Evolutionary conservation across 2,797 vertebrate genomes (phyloP), one percentile per base, ranked within the genome.

Genomic region (Chloroceryle amazona): DNA sequence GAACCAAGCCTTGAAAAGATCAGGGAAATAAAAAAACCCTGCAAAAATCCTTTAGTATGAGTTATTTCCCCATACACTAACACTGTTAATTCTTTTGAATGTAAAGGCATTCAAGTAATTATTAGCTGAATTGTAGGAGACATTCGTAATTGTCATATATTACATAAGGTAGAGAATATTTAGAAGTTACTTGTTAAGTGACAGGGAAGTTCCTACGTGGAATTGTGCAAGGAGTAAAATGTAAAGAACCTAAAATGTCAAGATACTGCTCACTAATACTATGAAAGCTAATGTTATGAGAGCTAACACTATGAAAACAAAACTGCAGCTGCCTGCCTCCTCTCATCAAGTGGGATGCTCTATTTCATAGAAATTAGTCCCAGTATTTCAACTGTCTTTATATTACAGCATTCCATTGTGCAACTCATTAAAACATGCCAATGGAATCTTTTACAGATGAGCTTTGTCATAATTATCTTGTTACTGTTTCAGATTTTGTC

Each of bases 391-490:
- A 3, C 57, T 96, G 73, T 97, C 88, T 92, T 91, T 95, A 22
- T 85, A 46, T 76, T 96, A 88, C 89, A 93, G 88, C 89, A 94
- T 97, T 98, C 94, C 81, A 23, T 81, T 86, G 78, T 95, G 95
- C 83, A 93, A 72, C 94, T 97, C 94, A 93, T 96, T 97, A 96
- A 96, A 97, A 94, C 81, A 28, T 78, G 81, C 90, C 95, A 79
- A 74, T 95, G 94, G 96, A 97, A 97, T 94, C 93, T 96, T 95
- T 96, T 95, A 87, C 93, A 96, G 93, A 97, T 97, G 93, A 97
- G 72, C 83, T 96, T 91, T 91, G 79, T 97, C 71, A 23, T 87
- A 94, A 96, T 95, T 92, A 42, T 44, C 89, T 67, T 76, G 88
- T 96, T 91, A 61, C 26, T n/a, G 61, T 65, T 97, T 91, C 81